Evolutionary conservation across 2,113 vertebrate species (phyloP), one percentile per base, ranked within the genome.

Genomic region (Istiophorus platypterus): DNA sequence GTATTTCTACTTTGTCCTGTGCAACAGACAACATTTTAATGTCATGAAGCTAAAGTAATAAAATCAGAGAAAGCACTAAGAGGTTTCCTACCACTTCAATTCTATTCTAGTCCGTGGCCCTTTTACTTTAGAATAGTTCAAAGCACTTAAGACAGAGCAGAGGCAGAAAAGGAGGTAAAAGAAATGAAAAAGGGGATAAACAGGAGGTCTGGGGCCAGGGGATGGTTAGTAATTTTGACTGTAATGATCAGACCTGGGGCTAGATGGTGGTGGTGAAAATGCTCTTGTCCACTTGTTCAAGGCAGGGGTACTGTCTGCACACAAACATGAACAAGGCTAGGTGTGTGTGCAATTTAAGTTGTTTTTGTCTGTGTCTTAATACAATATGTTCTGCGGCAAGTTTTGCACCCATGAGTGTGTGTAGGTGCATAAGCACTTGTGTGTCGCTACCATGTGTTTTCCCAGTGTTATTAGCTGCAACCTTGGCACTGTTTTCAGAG

Each of bases 401-500:
- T 72, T 75, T 59, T 71, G 61, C 52, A 49, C 39, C 34, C 14
- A 5, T 42, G 59, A n/a, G 31, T 61, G 27, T 76, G 63, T 73
- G 69, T 67, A 76, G 59, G 39, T 62, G 57, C 52, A 42, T n/a
- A 71, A 31, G 49, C 41, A 17, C 73, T 83, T 73, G 81, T 80
- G 82, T 79, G 72, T 59, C 76, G 62, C 52, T 75, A 58, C 84
- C 84, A 87, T 91, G 87, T 91, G 90, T 91, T 89, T 87, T 85
- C 84, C 81, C 78, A 54, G 76, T 86, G 82, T 87, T 92, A 82
- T 89, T 88, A 92, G 82, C 86, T 84, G 70, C 85, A 93, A 88
- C 91, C 90, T 92, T 92, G 89, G 89, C 88, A 82, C 78, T 77
- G 85, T 85, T 89, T 82, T 85, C 83, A 79, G 85, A 84, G 88